Base-by-base conservation (phyloP, 2,888 invertebrate species). In the Hirtodrosophila cameraria region DNA sequence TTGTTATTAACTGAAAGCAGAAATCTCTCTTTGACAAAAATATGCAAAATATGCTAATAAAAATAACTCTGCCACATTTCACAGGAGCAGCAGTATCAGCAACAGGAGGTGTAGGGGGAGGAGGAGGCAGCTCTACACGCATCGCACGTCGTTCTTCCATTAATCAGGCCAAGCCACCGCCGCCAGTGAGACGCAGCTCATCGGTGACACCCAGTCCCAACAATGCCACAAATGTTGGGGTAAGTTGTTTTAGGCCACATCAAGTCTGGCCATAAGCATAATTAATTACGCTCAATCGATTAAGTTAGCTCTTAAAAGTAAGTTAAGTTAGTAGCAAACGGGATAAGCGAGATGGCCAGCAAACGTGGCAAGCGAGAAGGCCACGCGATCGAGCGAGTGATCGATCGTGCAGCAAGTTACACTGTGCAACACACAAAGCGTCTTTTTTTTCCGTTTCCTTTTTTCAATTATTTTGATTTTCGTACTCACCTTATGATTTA, bases 171-270 rank as follows among this genome's bases (percentile, higher is more conserved):
- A 94, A 96, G 89, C 97, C 96, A 28, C 95, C 96, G 64, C 96
- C 97, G 27, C 96, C 97, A 0, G 95, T 96, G 36, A 92, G 97
- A 45, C 92, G 97, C 31, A 96, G 96, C 0, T 96, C 97, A 0
- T 94, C 93, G 54, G 91, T 91, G 54, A 91, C 91, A 57, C 91
- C 91, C 60, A 90, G 89, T 86, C 89, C 85, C 67, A 90, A 88
- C 71, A 75, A 85, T 31, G 74, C 80, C 33, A 48, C 52, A 36
- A 36, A 78, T 16, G 79, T 88, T 59, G 88, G 86, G 87, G 90
- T 91, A 88, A 89, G 89, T 86, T 35, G n/a, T 4, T 7, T 9
- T 6, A 8, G 20, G 20, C 39, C 20, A 18, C 13, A 6, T 38
- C 28, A 25, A 11, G 13, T 1, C 18, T 25, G n/a, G 3, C n/a